Percentiles rank a stretch among this genome's conserved stretches.
Evolutionary conservation across 2,113 vertebrate species (phyloP).

Genomic region (Neotoma lepida): DNA sequence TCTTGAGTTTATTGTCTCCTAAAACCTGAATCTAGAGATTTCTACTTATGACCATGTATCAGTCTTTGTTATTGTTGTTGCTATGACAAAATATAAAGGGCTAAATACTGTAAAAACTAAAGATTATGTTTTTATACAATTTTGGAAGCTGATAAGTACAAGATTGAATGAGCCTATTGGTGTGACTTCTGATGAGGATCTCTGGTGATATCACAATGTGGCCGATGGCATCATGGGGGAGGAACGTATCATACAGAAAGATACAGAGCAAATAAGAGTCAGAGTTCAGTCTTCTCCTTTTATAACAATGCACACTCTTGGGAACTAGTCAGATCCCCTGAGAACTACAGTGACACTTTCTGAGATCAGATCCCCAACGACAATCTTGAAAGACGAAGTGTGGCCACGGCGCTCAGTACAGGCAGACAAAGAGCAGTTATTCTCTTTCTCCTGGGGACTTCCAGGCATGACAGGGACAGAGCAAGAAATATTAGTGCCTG

Average conservation of each 20-base stretch:
- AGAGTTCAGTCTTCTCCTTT: not conserved
- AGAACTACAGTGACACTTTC: not conserved
- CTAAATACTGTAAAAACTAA: not conserved
- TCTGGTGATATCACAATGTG: not conserved
- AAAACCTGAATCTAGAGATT: not conserved
- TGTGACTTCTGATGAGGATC: not conserved
- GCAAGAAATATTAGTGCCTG: not conserved
- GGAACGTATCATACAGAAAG: not conserved
- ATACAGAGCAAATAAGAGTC: not conserved
- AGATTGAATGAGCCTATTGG: not conserved
- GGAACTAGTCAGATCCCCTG: not conserved
- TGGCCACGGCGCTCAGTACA: not conserved
- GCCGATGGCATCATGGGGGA: not conserved
- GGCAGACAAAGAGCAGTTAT: not conserved
- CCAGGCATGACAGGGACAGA: not conserved
- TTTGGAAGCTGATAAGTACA: not conserved
- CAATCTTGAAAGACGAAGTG: not conserved
- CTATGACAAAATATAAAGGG: not conserved
- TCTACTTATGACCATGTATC: not conserved
- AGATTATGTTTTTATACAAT: not conserved
- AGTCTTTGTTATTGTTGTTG: not conserved
- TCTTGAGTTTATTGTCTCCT: not conserved
- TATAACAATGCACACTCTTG: not conserved
- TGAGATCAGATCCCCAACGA: not conserved
- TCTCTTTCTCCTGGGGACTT: not conserved